Evolutionary conservation across 1,140 invertebrate species (phyloP).

Genomic region (Scaptomyza montana): DNA sequence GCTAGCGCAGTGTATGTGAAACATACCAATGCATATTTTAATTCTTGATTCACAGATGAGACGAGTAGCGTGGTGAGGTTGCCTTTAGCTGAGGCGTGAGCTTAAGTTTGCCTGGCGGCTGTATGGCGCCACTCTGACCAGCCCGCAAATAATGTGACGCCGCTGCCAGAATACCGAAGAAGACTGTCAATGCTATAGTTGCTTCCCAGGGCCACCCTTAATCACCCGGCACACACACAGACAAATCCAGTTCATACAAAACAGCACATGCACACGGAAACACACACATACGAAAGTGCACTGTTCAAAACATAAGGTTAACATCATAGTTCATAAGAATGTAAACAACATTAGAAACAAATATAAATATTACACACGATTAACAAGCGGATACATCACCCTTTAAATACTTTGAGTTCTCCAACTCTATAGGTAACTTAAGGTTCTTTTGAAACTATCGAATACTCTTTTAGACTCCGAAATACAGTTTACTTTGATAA

Average conservation of each 20-base stretch:
- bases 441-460: too few relatives aligned
- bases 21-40: constrained; percentile 66
- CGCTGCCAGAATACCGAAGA: constrained; percentile 47
- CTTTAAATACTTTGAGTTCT: too few relatives aligned
- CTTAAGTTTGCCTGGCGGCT: constrained; percentile 54
- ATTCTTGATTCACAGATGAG: constrained; percentile 44
- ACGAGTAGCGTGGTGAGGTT: constrained; percentile 6
- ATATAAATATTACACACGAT: too few relatives aligned
- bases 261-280: constrained; percentile 4
- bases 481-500: too few relatives aligned
- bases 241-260: constrained; percentile 13
- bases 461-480: too few relatives aligned
- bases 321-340: too few relatives aligned
- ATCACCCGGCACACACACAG: constrained; percentile 53
- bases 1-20: constrained; percentile 21
- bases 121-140: constrained; percentile 72
- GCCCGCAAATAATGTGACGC: constrained; percentile 59
- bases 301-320: not conserved
- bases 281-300: constrained; percentile 14
- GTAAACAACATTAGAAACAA: too few relatives aligned
- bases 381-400: too few relatives aligned
- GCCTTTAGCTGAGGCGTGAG: constrained; percentile 31
- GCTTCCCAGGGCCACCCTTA: constrained; percentile 54
- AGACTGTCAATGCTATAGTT: constrained; percentile 12
- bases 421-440: too few relatives aligned